Percentiles rank a stretch among this genome's conserved stretches.
These are phyloP conservation scores for Riptortus pedestris DNA, from an alignment of 1,140 invertebrate genomes.

Conservation along the genomic window DNA sequence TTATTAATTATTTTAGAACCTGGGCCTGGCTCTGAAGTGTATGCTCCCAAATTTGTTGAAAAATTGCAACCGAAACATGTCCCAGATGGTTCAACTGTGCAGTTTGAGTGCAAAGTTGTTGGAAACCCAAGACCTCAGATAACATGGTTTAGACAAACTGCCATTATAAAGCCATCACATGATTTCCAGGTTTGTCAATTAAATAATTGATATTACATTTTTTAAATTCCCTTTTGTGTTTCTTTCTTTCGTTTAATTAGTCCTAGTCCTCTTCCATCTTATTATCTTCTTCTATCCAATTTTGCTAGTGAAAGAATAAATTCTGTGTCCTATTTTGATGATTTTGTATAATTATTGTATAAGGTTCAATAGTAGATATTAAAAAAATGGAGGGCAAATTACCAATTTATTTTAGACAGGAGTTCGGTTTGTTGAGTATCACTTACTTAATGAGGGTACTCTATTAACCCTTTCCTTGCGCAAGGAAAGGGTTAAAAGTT, in stretches of 20 bases:
- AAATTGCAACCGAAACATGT: conserved; percentile 73
- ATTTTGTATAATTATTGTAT: too few species aligned
- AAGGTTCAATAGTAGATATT: too few species aligned
- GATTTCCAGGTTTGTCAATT: conserved; percentile 53
- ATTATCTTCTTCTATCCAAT: too few species aligned
- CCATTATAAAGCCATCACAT: conserved; percentile 78
- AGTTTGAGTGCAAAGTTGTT: conserved; percentile 83
- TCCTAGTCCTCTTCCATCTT: neutral
- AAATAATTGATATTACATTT: too few species aligned
- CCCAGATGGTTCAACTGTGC: conserved; percentile 74
- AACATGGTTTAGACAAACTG: conserved; percentile 88
- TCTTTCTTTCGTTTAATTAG: neutral
- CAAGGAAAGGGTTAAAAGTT: too few species aligned
- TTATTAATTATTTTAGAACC: conserved; percentile 60
- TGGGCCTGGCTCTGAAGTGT: conserved; percentile 58
- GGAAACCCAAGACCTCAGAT: conserved; percentile 81
- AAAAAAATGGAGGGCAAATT: too few species aligned
- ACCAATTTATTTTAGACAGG: too few species aligned
- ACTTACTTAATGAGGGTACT: too few species aligned
- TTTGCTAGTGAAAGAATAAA: conserved; percentile 12
- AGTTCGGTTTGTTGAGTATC: too few species aligned
- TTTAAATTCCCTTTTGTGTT: neutral
- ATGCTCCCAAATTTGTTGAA: conserved; percentile 73
- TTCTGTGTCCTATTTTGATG: too few species aligned
- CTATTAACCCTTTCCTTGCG: too few species aligned